Percentiles rank a stretch among this genome's conserved stretches.
These are phyloP conservation scores for Lasioglossum albipes DNA, from an alignment of 1,140 invertebrate species.

Conservation along the genomic window DNA sequence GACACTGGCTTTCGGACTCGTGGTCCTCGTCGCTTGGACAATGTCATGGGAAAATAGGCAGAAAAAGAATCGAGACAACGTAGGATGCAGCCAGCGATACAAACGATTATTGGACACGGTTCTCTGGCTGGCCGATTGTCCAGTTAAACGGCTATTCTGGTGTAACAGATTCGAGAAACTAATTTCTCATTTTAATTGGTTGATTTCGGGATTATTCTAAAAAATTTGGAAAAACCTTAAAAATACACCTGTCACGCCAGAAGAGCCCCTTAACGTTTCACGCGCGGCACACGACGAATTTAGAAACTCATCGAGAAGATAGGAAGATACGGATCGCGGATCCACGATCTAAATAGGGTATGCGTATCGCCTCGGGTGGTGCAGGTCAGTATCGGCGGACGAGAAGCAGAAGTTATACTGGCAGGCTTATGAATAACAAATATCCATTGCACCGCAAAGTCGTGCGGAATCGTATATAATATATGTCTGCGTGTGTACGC, in stretches of 20 bases:
- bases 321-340: constrained; percentile 19
- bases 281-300: background rate
- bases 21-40: too few relatives aligned
- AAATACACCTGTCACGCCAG: too few relatives aligned
- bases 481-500: background rate
- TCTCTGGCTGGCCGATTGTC: background rate
- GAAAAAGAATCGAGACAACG: background rate
- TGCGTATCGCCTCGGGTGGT: constrained; percentile 28
- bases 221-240: too few relatives aligned
- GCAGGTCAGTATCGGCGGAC: constrained; percentile 43
- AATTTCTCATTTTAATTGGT: too few relatives aligned
- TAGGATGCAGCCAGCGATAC: background rate
- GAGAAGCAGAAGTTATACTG: constrained; percentile 43
- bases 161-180: too few relatives aligned
- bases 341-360: constrained; percentile 12
- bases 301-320: constrained; percentile 4
- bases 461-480: constrained; percentile 7
- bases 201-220: too few relatives aligned
- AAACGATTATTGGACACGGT: background rate
- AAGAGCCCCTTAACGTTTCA: background rate
- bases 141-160: background rate
- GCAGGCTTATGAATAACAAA: constrained; percentile 49
- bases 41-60: too few relatives aligned
- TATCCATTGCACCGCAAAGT: constrained; percentile 33
- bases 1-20: too few relatives aligned